Evolutionary conservation across 23 tunicate genomes (phyloP).

Genomic region (Aplidium turbinatum): DNA sequence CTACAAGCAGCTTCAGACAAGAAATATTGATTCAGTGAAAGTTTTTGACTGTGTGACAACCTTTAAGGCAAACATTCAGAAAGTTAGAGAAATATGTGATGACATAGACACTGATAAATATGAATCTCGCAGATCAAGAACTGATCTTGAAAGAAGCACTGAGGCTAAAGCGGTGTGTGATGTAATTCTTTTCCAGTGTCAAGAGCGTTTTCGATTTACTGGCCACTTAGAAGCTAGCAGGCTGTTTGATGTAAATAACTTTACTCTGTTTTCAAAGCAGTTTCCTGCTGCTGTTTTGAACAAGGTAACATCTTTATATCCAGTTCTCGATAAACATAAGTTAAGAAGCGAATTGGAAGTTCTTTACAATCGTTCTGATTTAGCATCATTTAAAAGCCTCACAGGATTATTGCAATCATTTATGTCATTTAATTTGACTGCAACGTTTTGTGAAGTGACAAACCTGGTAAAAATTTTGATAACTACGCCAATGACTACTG

Average conservation of each 20-base stretch:
- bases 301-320: conserved; percentile 2
- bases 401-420: conserved; percentile 2
- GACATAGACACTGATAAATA: background rate
- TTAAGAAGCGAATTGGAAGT: conserved; percentile 19
- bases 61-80: background rate
- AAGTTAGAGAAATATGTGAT: conserved; percentile 7
- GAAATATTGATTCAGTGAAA: conserved; percentile 1
- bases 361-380: conserved; percentile 8
- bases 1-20: conserved; percentile 21
- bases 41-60: background rate
- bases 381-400: background rate
- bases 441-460: conserved; percentile 14
- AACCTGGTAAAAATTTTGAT: conserved; percentile 26
- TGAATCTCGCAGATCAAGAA: background rate
- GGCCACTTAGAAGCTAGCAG: conserved; percentile 20
- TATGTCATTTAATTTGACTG: background rate
- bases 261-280: background rate
- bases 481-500: conserved; percentile 35
- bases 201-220: conserved; percentile 16
- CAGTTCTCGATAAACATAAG: conserved; percentile 8
- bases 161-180: conserved; percentile 13
- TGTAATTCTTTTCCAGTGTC: conserved; percentile 7
- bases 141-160: background rate
- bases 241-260: conserved; percentile 2
- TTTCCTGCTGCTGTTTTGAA: conserved; percentile 7